Evolutionary conservation across 1,140 invertebrate genomes (phyloP).

Genomic region (Pararge aegeria): DNA sequence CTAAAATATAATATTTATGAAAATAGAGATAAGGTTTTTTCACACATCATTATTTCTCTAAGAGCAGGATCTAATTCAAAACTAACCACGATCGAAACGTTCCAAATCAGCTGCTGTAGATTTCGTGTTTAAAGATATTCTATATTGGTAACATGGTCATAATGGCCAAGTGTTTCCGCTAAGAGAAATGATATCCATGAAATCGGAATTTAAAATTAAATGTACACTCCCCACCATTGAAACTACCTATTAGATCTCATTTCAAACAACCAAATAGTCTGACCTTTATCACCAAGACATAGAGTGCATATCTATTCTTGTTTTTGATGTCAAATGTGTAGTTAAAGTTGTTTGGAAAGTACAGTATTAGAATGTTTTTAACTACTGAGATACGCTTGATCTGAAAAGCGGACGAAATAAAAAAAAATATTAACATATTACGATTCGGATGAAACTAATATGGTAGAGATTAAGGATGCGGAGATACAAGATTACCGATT

Average conservation of each 20-base stretch:
- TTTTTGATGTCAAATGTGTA: neutral
- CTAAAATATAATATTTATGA: too few relatives aligned
- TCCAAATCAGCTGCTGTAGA: constrained; percentile 24
- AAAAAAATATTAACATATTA: neutral
- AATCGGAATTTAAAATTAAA: constrained; percentile 65
- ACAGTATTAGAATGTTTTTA: constrained; percentile 35
- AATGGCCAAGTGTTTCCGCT: constrained; percentile 58
- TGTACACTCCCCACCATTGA: constrained; percentile 28
- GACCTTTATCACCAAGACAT: neutral
- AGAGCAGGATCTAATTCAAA: too few relatives aligned
- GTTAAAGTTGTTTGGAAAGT: constrained; percentile 44
- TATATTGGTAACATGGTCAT: constrained; percentile 48
- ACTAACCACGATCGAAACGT: neutral
- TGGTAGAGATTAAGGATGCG: neutral
- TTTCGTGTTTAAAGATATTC: constrained; percentile 34
- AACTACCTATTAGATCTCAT: constrained; percentile 1
- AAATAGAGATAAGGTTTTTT: too few relatives aligned
- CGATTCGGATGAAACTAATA: neutral
- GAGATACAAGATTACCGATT: neutral
- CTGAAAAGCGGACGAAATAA: neutral
- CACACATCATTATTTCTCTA: too few relatives aligned
- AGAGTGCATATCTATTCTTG: constrained; percentile 5
- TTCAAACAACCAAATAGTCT: neutral
- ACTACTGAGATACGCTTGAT: constrained; percentile 16
- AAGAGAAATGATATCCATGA: constrained; percentile 52